Evolutionary conservation across 2,797 vertebrate genomes (phyloP), one percentile per base, ranked within the genome.

Genomic region (Propithecus perrieri): DNA sequence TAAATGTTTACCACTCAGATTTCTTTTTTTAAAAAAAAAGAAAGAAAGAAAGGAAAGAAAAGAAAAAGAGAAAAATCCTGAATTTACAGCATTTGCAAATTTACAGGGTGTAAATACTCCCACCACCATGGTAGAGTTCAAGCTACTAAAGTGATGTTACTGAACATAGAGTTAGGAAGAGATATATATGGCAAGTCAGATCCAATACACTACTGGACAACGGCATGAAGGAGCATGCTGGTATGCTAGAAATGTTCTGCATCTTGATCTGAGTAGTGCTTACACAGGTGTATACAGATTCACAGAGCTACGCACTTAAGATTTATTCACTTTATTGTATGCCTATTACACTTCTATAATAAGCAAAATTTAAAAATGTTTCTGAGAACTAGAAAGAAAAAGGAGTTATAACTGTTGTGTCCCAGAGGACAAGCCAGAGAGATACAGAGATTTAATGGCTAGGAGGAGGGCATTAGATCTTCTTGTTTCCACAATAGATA

Each of bases 351-450:
- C 24, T 24, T 72, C 38, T 59, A 15, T 13, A 78, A 22, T 33
- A 87, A 79, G 11, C 24, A 78, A 89, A 95, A 61, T 46, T 63
- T 15, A 43, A 65, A 94, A 74, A 48, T n/a, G 8, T 59, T 81
- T 79, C 43, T 46, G 28, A 91, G 30, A 95, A n/a, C n/a, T 57
- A 28, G 24, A 81, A 81, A 65, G 17, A 85, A 93, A 88, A 75
- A n/a, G 10, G 22, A 8, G 22, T 35, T 85, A 43, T 12, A 83
- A 55, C 20, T 57, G 30, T 18, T 33, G 7, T 67, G 30, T 61
- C 18, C 18, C n/a, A 85, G 76, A 85, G 57, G 55, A 84, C 65
- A n/a, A 53, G 38, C 11, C 69, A 85, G 38, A 96, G 12, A 79
- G 10, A 4, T 35, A 57, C 28, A 84, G 38, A 65, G 28, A 35